Base-by-base conservation (phyloP, 2,888 invertebrate species). In the Erebia epiphron region DNA sequence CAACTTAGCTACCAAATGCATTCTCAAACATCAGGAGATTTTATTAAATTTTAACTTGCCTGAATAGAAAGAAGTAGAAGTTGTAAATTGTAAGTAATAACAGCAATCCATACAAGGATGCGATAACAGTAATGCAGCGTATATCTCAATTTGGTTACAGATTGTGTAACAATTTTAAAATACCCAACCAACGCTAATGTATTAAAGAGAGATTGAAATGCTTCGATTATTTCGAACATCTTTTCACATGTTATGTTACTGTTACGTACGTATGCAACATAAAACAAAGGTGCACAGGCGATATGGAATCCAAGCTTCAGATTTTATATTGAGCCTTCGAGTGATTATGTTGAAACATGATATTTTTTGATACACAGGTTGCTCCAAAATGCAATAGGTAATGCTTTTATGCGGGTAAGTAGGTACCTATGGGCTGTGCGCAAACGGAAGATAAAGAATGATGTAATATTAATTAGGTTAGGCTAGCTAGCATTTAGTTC, bases 31-130 rank as follows among this genome's bases (percentile, higher is more conserved):
- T 21, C 21, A 21, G 21, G 21, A 1, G 21, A 21, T 21, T 21
- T 26, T 56, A 16, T 26, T 61, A 46, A 52, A 14, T n/a, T 49
- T 13, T 16, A 14, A 75, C 82, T 82, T 76, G 86, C 91, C 87
- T 84, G 79, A 71, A 89, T 67, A 56, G 87, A 86, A 21, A 80
- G 83, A 60, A 90, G 79, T 9, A 91, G 18, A 76, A 88, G 89
- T 76, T 91, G 91, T 35, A 89, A 72, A 77, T 91, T 91, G 74
- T 90, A 91, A 49, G 74, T 73, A 4, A 87, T 21, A 9, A 90
- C 80, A 54, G 84, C 56, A 74, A 77, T 56, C 82, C 82, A 85
- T 46, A 85, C 77, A 8, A 85, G 41, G 52, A 71, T 61, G 8
- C 88, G 80, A 70, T 83, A 90, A 2, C 58, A 73, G 14, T 79